Evolutionary conservation across 1,140 invertebrate species (phyloP).

Genomic region (Drosophila arizonae): DNA sequence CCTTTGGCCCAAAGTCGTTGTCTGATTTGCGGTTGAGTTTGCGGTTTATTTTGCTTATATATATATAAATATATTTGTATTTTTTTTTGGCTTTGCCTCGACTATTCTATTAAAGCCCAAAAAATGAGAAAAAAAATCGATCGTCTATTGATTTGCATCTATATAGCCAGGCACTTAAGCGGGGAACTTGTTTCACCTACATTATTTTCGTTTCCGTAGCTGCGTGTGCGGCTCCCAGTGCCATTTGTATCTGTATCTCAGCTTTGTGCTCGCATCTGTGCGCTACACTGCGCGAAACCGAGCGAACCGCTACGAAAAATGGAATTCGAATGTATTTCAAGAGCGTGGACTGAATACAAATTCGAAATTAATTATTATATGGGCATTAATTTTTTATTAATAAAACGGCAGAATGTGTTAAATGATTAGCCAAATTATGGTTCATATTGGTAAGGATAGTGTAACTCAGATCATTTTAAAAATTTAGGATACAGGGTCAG

Average conservation of each 20-base stretch:
- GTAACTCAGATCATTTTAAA: too few species aligned
- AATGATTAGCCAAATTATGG: too few species aligned
- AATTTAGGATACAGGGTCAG: too few species aligned
- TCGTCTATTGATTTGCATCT: conserved; percentile 78
- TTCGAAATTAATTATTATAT: not conserved
- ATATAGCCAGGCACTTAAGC: conserved; percentile 64
- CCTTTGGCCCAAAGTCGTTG: conserved; percentile 65
- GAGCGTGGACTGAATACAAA: not conserved
- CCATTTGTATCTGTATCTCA: conserved; percentile 41
- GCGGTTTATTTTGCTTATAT: conserved; percentile 44
- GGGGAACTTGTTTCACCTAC: conserved; percentile 77
- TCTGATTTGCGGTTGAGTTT: conserved; percentile 67
- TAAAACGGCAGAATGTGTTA: not conserved
- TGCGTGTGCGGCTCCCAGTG: conserved; percentile 64
- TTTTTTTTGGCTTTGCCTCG: conserved; percentile 33
- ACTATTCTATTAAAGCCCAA: conserved; percentile 69
- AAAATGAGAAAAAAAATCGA: conserved; percentile 47
- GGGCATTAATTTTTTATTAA: not conserved
- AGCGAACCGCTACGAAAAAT: not conserved
- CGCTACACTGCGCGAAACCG: conserved; percentile 13
- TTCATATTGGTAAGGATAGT: too few species aligned
- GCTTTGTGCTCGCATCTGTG: conserved; percentile 10
- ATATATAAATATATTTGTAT: conserved; percentile 2
- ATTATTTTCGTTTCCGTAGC: conserved; percentile 76
- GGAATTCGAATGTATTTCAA: not conserved